phyloP scores from a whole-genome alignment of 1,140 invertebrate genomes.

The Musca vetustissima region DNA sequence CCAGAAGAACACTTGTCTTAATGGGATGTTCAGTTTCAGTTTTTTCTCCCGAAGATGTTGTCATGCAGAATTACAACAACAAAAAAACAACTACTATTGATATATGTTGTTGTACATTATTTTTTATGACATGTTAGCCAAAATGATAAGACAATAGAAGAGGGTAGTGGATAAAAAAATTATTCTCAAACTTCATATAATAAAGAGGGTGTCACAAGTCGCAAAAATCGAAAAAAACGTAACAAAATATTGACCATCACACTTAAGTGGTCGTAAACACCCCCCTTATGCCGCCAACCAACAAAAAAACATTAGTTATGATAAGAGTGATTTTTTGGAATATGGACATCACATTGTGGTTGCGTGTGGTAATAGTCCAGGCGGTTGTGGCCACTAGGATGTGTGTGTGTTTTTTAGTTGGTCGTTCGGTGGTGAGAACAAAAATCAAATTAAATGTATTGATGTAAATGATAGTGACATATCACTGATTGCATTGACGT shows the following conservation, averaged over 20 bases:
- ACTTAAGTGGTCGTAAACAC: background rate
- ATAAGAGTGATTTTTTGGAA: constrained; percentile 5
- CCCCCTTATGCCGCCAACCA: background rate
- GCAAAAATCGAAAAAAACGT: too few relatives aligned
- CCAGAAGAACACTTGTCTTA: constrained; percentile 13
- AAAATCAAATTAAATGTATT: constrained; percentile 54
- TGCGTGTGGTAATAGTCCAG: too few relatives aligned
- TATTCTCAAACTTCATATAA: background rate
- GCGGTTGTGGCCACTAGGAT: background rate
- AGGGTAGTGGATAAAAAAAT: background rate
- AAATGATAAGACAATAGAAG: background rate
- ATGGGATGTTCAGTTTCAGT: background rate
- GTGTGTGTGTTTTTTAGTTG: constrained; percentile 47
- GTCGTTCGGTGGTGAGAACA: constrained; percentile 44
- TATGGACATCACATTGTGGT: background rate
- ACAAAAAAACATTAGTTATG: background rate
- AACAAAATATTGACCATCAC: constrained; percentile 15
- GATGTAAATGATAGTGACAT: constrained; percentile 53
- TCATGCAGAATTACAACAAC: constrained; percentile 29
- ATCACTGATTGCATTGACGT: constrained; percentile 28
- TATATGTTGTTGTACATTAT: background rate
- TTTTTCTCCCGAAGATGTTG: background rate
- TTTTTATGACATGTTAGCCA: constrained; percentile 26
- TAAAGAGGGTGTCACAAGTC: background rate
- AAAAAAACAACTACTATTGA: constrained; percentile 9